These are phyloP conservation scores for Priocnemis perturbator DNA, from an alignment of 2,888 invertebrate genomes.

Conservation along the genomic window DNA sequence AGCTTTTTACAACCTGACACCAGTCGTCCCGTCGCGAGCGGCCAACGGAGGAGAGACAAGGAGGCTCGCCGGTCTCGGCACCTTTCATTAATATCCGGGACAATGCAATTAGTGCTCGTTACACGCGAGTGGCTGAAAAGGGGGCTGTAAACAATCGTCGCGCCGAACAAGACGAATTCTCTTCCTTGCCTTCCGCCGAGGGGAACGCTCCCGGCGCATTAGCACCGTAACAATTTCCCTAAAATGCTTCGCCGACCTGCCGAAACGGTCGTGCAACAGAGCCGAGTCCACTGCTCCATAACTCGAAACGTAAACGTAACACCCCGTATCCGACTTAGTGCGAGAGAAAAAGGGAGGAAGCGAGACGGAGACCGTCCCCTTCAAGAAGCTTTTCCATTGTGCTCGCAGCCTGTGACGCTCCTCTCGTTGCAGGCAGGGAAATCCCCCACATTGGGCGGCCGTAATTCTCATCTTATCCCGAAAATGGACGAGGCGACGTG, in stretches of 20 bases:
- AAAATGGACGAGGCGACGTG: conserved; percentile 58
- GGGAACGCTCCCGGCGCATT: conserved; percentile 21
- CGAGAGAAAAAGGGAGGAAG: conserved; percentile 11
- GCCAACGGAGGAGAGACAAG: no score
- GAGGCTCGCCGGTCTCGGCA: no score
- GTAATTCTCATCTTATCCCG: conserved; percentile 67
- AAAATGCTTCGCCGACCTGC: conserved; percentile 53
- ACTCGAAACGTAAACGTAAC: conserved; percentile 42
- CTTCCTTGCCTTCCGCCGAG: no score
- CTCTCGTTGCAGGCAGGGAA: conserved; percentile 33
- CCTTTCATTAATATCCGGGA: conserved; percentile 3
- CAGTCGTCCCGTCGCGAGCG: no score
- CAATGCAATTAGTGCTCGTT: conserved; percentile 8
- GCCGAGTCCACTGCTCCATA: conserved; percentile 41
- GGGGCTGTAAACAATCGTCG: not conserved
- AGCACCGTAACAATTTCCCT: conserved; percentile 60
- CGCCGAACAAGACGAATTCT: not conserved
- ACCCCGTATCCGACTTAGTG: conserved; percentile 33
- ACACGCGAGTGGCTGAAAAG: not conserved
- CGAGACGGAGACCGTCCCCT: conserved; percentile 16
- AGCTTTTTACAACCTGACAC: no score
- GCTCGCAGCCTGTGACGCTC: conserved; percentile 13
- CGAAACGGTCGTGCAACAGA: conserved; percentile 50
- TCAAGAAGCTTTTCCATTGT: conserved; percentile 53
- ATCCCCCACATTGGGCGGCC: conserved; percentile 49